Evolutionary conservation across 2,113 vertebrate genomes (phyloP), one percentile per base, ranked within the genome.

Genomic region (Microcebus tavaratra): DNA sequence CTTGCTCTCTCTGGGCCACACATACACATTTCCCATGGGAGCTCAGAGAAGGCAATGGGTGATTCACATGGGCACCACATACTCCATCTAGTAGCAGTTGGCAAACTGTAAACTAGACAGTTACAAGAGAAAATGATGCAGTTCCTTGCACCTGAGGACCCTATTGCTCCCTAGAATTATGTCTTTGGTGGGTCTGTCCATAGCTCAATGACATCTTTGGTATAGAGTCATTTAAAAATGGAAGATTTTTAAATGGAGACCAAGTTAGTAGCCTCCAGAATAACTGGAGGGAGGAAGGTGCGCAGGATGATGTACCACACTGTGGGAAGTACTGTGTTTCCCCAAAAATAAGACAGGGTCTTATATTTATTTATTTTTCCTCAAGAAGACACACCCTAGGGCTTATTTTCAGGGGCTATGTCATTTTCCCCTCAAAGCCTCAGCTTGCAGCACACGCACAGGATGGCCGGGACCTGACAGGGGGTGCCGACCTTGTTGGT

Each of bases 231-330:
- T 61, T 85, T 45, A 81, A 87, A 96, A 73, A 83, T 12, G 14
- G 70, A 93, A 73, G 45, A 34, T 92, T 36, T 78, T 91, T 48
- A 94, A 59, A 78, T 7, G 31, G n/a, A 92, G 83, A 89, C n/a
- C 81, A 97, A 95, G 34, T 82, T 53, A 86, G 17, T 3, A 57
- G 59, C 29, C 18, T 91, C 73, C n/a, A 80, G 29, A 53, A 57
- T 92, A 42, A 78, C 14, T 29, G 21, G 9, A 13, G 5, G 53
- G 53, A 4, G 50, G 6, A 17, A 17, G 11, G 25, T 2, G 1
- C 68, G 45, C 2, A 11, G 73, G 14, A 76, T 5, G 5, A 92
- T 10, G 14, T 18, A 73, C 13, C 76, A 25, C 36, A 34, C 13
- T 39, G 3, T 13, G 29, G 61, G 7, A 79, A 50, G 23, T 45